Evolutionary conservation across 2,888 invertebrate genomes (phyloP).

Genomic region (Plusia festucae): DNA sequence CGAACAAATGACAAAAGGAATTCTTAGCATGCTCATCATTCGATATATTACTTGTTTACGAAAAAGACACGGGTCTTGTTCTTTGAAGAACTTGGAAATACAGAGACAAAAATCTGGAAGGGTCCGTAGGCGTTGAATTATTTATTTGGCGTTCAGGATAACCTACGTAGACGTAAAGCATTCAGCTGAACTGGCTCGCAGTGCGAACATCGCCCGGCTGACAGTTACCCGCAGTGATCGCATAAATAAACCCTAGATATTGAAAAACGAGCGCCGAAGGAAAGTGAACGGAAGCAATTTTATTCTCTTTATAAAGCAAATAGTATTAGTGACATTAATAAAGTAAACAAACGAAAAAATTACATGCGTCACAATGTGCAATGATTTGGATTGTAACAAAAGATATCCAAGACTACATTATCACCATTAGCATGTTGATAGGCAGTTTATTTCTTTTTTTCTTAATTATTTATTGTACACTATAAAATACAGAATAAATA

Average conservation of each 20-base stretch:
- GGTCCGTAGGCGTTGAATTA: conserved; percentile 66
- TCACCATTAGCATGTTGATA: too few species aligned
- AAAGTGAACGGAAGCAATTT: background rate
- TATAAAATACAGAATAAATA: too few species aligned
- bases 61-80: conserved; percentile 40
- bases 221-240: conserved; percentile 7
- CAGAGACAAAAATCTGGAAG: conserved; percentile 57
- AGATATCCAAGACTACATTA: too few species aligned
- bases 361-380: too few species aligned
- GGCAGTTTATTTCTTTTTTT: too few species aligned
- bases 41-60: conserved; percentile 48
- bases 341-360: too few species aligned
- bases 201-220: background rate
- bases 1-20: conserved; percentile 55
- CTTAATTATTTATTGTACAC: too few species aligned
- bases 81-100: conserved; percentile 45
- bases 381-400: too few species aligned
- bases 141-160: conserved; percentile 62
- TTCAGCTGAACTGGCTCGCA: conserved; percentile 34
- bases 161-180: conserved; percentile 44
- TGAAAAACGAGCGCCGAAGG: conserved; percentile 7
- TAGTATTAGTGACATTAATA: background rate
- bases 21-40: conserved; percentile 49
- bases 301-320: conserved; percentile 21
- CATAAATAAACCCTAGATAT: conserved; percentile 11